Base-by-base conservation (phyloP, 2,888 invertebrate species). In the Papilio gigon region DNA sequence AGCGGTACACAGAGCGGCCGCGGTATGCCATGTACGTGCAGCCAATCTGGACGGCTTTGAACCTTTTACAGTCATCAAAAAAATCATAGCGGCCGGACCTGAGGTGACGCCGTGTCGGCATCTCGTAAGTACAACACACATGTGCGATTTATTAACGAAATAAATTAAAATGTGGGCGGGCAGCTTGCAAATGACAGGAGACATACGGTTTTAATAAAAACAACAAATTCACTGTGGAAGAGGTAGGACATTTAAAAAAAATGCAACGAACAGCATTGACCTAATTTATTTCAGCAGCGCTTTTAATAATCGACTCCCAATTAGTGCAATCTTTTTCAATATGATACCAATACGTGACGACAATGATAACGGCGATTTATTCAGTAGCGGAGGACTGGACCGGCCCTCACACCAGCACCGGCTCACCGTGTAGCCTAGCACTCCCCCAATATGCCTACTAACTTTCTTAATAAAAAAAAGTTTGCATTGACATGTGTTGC, bases 11-110 rank as follows among this genome's bases (percentile, higher is more conserved):
- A 66, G 65, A 59, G 25, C 59, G 17, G 25, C 22, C 20, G 20
- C 17, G 9, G 6, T 59, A 37, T 37, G 20, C 42, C 58, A 33
- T 58, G 17, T 40, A 65, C 9, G 30, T 65, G 14, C 17, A 22
- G 17, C 40, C 53, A 42, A 67, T 53, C 44, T 44, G 30, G 53
- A 20, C 60, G 17, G 40, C 40, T 67, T 53, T 20, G 40, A 42
- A 58, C 58, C 56, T 67, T 67, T 33, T 60, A 47, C 47, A 56
- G 67, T 61, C 33, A 62, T 56, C 22, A 58, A 67, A 67, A 60
- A 67, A 61, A 53, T 33, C 11, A 42, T 17, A 17, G 40, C 61
- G 27, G 22, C 61, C 67, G 61, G 62, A 67, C 53, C 53, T 62
- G n/a, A 14, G 61, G 53, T 20, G 25, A 44, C 67, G n/a, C 30